Evolutionary conservation across 30 jellyfish, hydroid and myxozoan species (phyloP), one percentile per base, ranked within the genome.

Genomic region (Haliclystus octoradiatus): DNA sequence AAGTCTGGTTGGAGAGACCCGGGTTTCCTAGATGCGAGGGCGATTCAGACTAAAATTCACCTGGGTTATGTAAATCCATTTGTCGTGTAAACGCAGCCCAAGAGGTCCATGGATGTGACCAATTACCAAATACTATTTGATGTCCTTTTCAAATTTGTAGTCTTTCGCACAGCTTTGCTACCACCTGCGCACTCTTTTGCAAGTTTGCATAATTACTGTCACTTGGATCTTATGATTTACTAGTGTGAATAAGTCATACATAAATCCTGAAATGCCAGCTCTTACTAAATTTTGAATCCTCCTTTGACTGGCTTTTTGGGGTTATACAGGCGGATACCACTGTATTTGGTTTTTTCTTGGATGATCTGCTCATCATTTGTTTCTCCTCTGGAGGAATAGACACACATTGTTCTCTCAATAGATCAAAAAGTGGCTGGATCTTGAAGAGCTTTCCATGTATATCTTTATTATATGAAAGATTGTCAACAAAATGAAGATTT

Each of bases 331-430:
- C 71, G 73, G n/a, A 80, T 71, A 31, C 52, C 28, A 69, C 88
- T 80, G 71, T 13, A 65, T 9, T 30, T 64, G 60, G 82, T 65
- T 65, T 75, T 75, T 22, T 79, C 62, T 24, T 71, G 81, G 0
- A 78, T 78, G 34, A 78, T 69, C 27, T 78, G 83, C 47, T 78
- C 92, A 57, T 78, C 92, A n/a, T n/a, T n/a, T n/a, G 83, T 2
- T 25, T 24, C 49, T 82, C 84, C 61, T 82, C 94, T 4, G 91
- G 91, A 15, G 4, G 50, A 1, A 83, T 35, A 35, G 33, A 52
- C 28, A 62, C n/a, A 26, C 86, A 79, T 28, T 71, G 73, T 1
- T 63, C 34, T 15, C 88, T 9, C 2, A 62, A 65, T 34, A 50
- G 23, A 25, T 71, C 74, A 2, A 80, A 61, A 26, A 80, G 49